Conservation (phyloP, 2,888 invertebrate species). For the Deilephila elpenor region DNA sequence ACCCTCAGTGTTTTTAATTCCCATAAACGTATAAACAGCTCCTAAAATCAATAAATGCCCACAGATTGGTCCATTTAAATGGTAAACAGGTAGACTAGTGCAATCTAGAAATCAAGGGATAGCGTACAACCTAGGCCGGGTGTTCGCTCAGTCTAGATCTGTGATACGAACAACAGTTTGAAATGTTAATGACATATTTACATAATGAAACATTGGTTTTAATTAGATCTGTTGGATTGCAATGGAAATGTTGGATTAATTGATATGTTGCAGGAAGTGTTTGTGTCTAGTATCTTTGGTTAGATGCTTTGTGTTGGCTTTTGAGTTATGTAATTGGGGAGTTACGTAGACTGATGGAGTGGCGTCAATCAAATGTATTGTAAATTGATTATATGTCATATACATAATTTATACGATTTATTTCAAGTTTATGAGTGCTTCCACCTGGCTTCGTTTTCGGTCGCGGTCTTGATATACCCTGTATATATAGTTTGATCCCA, state of each 20-base stretch:
- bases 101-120: conserved; percentile 10
- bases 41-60: not conserved
- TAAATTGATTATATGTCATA: too few species aligned
- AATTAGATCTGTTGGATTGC: conserved; percentile 20
- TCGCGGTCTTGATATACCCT: too few species aligned
- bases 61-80: not conserved
- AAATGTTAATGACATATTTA: conserved; percentile 28
- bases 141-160: conserved; percentile 17
- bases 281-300: conserved; percentile 1
- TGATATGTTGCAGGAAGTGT: conserved; percentile 11
- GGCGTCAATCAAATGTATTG: not conserved
- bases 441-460: too few species aligned
- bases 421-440: too few species aligned
- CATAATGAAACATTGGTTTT: conserved; percentile 30
- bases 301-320: not conserved
- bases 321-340: not conserved
- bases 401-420: too few species aligned
- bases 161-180: conserved; percentile 14
- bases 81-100: not conserved
- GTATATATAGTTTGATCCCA: too few species aligned
- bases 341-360: not conserved
- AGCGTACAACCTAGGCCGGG: not conserved
- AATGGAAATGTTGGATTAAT: conserved; percentile 14
- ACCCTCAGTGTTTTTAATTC: not conserved
- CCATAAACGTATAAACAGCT: not conserved